Evolutionary conservation across 1,140 invertebrate species (phyloP).

Genomic region (Lordiphosa collinella): DNA sequence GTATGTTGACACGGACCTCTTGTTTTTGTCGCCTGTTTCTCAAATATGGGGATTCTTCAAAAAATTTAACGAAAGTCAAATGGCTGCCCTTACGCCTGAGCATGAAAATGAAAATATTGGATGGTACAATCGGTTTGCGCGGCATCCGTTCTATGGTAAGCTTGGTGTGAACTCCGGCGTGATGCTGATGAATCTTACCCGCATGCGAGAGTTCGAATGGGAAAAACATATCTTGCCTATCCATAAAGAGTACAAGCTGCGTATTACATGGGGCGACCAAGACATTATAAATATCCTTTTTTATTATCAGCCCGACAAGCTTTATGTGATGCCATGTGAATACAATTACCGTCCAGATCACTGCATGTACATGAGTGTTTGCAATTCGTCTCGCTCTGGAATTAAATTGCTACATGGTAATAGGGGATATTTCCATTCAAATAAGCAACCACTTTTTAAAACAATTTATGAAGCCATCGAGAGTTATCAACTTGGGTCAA

Average conservation of each 20-base stretch:
- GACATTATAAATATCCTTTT: conserved; percentile 98
- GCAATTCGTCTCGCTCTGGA: conserved; percentile 87
- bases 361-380: conserved; percentile 95
- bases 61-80: conserved; percentile 91
- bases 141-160: conserved; percentile 95
- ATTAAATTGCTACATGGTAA: conserved; percentile 94
- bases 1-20: conserved; percentile 96
- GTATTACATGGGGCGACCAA: conserved; percentile 98
- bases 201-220: conserved; percentile 93
- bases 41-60: conserved; percentile 91
- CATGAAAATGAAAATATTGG: conserved; percentile 94
- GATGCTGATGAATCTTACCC: conserved; percentile 97
- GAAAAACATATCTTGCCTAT: conserved; percentile 90
- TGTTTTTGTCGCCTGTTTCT: conserved; percentile 91
- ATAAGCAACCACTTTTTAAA: conserved; percentile 92
- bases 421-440: conserved; percentile 89
- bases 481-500: conserved; percentile 80
- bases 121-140: conserved; percentile 97
- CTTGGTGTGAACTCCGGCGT: conserved; percentile 97
- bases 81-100: conserved; percentile 93
- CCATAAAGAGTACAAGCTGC: conserved; percentile 90
- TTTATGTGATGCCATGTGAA: conserved; percentile 90
- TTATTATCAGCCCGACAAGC: conserved; percentile 91
- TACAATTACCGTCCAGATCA: conserved; percentile 97
- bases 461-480: conserved; percentile 87